These are phyloP conservation scores for Brenthis daphne DNA, from an alignment of 2,888 invertebrate species.

Conservation along the genomic window DNA sequence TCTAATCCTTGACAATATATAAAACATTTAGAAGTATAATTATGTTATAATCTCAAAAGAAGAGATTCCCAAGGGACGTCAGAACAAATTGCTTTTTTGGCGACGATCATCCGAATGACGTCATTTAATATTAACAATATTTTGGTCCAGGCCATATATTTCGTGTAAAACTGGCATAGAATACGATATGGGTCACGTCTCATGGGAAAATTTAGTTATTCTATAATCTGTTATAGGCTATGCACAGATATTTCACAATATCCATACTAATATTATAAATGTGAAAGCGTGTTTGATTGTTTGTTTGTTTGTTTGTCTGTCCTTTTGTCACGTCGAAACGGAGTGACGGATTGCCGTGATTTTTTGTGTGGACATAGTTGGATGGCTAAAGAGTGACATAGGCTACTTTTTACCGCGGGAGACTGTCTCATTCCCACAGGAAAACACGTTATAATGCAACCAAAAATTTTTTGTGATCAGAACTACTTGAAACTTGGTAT, in stretches of 20 bases:
- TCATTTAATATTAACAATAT: slow-evolving; percentile 14
- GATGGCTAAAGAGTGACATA: too few relatives aligned
- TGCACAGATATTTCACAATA: background rate
- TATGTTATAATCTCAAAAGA: slow-evolving; percentile 9
- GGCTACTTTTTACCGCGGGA: too few relatives aligned
- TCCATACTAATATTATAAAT: too few relatives aligned
- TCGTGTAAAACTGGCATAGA: background rate
- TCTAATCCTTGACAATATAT: background rate
- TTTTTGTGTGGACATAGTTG: too few relatives aligned
- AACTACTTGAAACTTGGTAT: too few relatives aligned
- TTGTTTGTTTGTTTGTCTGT: too few relatives aligned
- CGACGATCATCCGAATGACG: background rate
- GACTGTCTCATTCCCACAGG: too few relatives aligned
- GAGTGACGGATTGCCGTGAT: too few relatives aligned
- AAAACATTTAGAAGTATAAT: slow-evolving; percentile 7
- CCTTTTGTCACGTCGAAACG: too few relatives aligned
- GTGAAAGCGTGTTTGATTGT: too few relatives aligned
- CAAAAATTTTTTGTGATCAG: too few relatives aligned
- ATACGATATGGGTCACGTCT: slow-evolving; percentile 8
- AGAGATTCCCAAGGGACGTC: slow-evolving; percentile 1
- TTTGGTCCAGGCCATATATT: slow-evolving; percentile 4
- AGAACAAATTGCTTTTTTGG: slow-evolving; percentile 9
- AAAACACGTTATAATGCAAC: too few relatives aligned
- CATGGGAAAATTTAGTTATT: background rate
- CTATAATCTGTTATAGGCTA: background rate